Conservation (phyloP, 2,888 invertebrate species). For the Leptothorax acervorum region DNA sequence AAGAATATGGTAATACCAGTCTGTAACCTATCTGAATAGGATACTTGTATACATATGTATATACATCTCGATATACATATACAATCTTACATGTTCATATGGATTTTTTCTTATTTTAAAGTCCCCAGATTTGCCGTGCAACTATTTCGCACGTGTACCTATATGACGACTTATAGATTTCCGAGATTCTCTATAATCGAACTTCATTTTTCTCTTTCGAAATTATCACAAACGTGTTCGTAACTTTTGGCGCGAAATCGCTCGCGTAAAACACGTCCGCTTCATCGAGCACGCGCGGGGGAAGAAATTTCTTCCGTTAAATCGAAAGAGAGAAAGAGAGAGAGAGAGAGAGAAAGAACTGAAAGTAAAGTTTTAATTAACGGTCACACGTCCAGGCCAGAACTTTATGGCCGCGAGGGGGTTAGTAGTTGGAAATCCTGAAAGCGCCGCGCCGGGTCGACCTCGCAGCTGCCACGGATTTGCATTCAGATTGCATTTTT, state of each 20-base stretch:
- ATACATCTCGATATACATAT: not conserved
- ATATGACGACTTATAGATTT: not conserved
- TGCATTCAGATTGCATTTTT: slow-evolving; percentile 84
- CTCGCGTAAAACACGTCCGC: slow-evolving; percentile 55
- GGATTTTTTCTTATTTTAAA: not conserved
- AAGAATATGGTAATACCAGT: not conserved
- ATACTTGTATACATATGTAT: not conserved
- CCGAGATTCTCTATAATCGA: not conserved
- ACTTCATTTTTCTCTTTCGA: not conserved
- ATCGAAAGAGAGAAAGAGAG: slow-evolving; percentile 66
- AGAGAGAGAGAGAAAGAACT: slow-evolving; percentile 38
- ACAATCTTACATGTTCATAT: not conserved
- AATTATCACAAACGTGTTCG: slow-evolving; percentile 10
- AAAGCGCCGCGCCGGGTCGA: slow-evolving; percentile 77
- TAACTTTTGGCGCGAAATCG: slow-evolving; percentile 39
- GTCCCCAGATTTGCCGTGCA: not conserved
- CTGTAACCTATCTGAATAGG: not conserved
- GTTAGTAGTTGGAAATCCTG: slow-evolving; percentile 76
- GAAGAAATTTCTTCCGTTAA: slow-evolving; percentile 78
- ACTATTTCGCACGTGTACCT: not conserved
- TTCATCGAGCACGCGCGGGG: slow-evolving; percentile 54
- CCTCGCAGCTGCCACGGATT: slow-evolving; percentile 82
- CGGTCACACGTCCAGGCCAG: slow-evolving; percentile 80
- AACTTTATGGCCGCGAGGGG: slow-evolving; percentile 73
- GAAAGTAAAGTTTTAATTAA: slow-evolving; percentile 83